These are phyloP conservation scores for Carapus acus DNA, from an alignment of 2,797 vertebrate species.

Conservation along the genomic window DNA sequence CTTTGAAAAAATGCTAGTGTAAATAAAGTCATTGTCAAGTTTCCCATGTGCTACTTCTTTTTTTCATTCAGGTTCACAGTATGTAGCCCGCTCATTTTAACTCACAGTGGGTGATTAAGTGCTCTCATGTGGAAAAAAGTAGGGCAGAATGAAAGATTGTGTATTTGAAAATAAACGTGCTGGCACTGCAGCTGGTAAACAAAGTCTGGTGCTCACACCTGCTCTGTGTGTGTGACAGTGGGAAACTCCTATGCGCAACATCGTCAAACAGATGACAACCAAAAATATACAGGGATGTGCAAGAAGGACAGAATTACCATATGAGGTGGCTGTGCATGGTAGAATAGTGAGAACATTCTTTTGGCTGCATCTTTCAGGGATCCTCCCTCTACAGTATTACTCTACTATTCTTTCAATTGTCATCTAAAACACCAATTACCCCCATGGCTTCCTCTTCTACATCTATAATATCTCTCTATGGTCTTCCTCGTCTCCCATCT, in stretches of 20 bases:
- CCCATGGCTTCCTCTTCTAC: too few species aligned
- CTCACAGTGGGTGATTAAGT: conserved; percentile 57
- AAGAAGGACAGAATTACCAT: too few species aligned
- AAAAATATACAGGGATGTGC: too few species aligned
- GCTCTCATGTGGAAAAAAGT: conserved; percentile 54
- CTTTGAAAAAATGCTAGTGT: not conserved
- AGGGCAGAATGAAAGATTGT: conserved; percentile 69
- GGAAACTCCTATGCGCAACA: not conserved
- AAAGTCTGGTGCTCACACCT: conserved; percentile 9
- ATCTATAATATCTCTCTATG: too few species aligned
- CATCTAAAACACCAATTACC: too few species aligned
- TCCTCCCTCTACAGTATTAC: too few species aligned
- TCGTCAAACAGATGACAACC: too few species aligned
- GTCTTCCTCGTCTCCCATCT: too few species aligned
- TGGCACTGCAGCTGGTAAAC: conserved; percentile 49
- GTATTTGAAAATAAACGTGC: conserved; percentile 56
- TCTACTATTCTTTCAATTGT: too few species aligned
- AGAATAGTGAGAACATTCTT: too few species aligned
- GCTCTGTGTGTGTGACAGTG: conserved; percentile 1
- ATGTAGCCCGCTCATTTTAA: conserved; percentile 1
- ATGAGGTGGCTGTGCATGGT: too few species aligned
- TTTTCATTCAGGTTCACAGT: conserved; percentile 6
- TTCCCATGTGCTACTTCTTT: conserved; percentile 5
- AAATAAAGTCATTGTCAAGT: conserved; percentile 30
- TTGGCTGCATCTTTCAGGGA: too few species aligned